Percentiles rank a stretch among this genome's conserved stretches.
phyloP scores from a whole-genome alignment of 2,797 vertebrate genomes.

The Pantherophis vulpinus region DNA sequence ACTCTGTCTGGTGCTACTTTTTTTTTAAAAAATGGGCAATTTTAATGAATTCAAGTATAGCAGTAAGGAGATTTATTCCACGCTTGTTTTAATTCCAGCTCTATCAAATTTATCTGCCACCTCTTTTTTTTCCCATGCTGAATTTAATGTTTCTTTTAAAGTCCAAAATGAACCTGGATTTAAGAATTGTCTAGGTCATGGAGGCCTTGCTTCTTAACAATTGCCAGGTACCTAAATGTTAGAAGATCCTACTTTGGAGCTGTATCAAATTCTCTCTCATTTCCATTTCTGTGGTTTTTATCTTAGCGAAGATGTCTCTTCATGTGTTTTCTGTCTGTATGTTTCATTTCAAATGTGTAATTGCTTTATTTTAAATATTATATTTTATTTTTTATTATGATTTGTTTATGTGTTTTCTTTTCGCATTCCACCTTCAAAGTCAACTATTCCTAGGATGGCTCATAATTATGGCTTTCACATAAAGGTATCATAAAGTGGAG shows the following conservation, averaged over 20 bases:
- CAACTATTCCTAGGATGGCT: neutral
- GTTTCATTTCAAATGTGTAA: neutral
- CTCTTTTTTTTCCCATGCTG: neutral
- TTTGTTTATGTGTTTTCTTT: neutral
- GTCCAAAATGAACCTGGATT: neutral
- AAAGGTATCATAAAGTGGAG: neutral
- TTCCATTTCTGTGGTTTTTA: neutral
- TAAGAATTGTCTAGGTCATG: neutral
- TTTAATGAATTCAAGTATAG: neutral
- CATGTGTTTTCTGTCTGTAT: neutral
- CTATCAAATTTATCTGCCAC: neutral
- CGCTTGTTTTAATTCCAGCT: neutral
- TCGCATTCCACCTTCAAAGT: neutral
- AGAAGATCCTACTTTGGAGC: neutral
- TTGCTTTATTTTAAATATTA: neutral
- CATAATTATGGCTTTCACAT: neutral
- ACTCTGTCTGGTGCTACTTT: neutral
- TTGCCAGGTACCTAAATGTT: neutral
- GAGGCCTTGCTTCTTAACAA: neutral
- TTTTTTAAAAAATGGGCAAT: neutral
- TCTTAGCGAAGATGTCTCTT: neutral
- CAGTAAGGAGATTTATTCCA: neutral
- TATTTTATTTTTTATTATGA: neutral
- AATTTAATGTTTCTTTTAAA: neutral
- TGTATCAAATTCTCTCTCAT: neutral